Evolutionary conservation across 2,797 vertebrate species (phyloP), one percentile per base, ranked within the genome.

Genomic region (Parauchenoglanis punctatus): DNA sequence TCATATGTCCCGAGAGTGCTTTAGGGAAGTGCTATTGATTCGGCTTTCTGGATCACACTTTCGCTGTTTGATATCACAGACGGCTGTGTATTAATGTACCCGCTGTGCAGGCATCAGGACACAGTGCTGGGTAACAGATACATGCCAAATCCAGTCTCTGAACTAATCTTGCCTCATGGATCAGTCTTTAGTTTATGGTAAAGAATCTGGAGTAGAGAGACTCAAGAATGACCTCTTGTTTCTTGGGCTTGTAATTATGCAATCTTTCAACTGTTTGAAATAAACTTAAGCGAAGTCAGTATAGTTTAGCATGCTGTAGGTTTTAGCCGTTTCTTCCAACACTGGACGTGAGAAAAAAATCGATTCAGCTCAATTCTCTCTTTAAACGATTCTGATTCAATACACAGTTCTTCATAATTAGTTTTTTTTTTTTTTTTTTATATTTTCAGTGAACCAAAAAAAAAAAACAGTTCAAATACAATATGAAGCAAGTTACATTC

Each of bases 11-110:
- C 59, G 31, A 1, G 91, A 88, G 90, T 84, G 87, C 67, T 82
- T 84, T 73, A 61, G 87, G 86, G 80, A 86, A 88, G 83, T 80
- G 88, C 81, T 91, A 91, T 91, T 59, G 90, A 91, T 87, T 86
- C 31, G 31, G 77, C 17, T 44, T 88, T 77, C 81, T 52, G 44
- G 87, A 87, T 85, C 67, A 68, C 82, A 83, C 86, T 52, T 58
- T 46, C 23, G 6, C 75, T 78, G 82, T 78, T 86, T 88, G 75
- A 90, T 90, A 88, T 72, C 83, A 35, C 85, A 83, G 88, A 82
- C 44, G 73, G 40, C 63, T 23, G 46, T 83, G 68, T 86, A 88
- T 89, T 85, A 87, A 89, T 85, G 78, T 85, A 49, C 20, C 85
- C 46, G n/a, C 1, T 7, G 72, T 18, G 70, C 52, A 18, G 44